Conservation (phyloP, 2,888 invertebrate genomes). For the Acheta domesticus region DNA sequence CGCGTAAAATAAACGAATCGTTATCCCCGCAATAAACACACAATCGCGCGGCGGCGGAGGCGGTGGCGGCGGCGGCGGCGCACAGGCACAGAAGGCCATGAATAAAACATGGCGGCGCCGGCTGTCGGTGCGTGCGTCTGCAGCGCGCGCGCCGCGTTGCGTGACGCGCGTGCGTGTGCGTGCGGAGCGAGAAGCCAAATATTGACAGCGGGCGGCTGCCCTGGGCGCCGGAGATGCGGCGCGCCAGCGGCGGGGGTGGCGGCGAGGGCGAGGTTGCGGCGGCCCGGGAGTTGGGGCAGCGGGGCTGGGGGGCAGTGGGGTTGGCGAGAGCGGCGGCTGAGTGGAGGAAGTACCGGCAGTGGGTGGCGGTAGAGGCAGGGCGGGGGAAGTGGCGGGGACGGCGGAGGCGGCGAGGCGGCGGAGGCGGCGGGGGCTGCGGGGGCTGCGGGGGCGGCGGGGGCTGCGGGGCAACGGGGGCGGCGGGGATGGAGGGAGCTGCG, state of each 20-base stretch:
- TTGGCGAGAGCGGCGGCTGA: too few species aligned
- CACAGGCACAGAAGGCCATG: neutral
- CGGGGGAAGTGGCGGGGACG: too few species aligned
- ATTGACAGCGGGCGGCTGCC: neutral
- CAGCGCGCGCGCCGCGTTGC: neutral
- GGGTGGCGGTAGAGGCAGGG: too few species aligned
- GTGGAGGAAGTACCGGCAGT: too few species aligned
- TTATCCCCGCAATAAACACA: conserved; percentile 18
- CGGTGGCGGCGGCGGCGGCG: neutral
- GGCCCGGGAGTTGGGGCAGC: too few species aligned
- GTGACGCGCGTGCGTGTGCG: neutral
- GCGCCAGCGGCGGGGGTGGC: neutral
- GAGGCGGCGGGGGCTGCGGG: too few species aligned
- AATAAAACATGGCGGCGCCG: conserved; percentile 18
- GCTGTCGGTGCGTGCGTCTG: conserved; percentile 18
- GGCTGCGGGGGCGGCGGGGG: too few species aligned
- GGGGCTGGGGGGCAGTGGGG: too few species aligned
- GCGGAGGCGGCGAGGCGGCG: too few species aligned
- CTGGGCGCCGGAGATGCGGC: neutral
- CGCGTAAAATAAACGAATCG: conserved; percentile 18
- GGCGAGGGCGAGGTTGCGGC: neutral
- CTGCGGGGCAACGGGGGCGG: too few species aligned
- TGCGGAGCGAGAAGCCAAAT: conserved; percentile 5
- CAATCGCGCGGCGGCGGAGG: neutral
- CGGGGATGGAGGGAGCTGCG: too few species aligned